A percentile compares a stretch with the other conserved stretches of the same genome.
phyloP scores from a whole-genome alignment of 2,797 vertebrate species.

The Aselliscus stoliczkanus region DNA sequence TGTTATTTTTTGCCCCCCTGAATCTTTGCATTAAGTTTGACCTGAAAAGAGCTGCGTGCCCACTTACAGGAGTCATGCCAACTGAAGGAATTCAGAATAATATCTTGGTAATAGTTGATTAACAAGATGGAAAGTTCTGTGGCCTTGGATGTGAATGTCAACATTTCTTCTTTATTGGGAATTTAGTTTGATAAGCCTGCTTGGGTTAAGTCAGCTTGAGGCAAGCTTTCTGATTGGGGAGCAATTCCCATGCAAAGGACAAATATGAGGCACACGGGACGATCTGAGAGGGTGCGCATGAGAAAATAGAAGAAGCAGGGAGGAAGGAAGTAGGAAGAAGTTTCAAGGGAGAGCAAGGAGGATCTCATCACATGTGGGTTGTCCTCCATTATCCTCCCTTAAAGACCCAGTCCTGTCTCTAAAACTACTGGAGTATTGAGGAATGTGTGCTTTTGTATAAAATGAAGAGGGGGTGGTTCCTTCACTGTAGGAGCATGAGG shows the following conservation, averaged over 20 bases:
- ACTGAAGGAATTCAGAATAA: background rate
- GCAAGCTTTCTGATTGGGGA: background rate
- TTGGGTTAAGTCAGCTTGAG: background rate
- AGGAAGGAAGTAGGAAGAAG: background rate
- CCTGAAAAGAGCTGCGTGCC: background rate
- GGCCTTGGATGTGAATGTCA: background rate
- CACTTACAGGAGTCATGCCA: background rate
- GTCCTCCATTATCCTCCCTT: background rate
- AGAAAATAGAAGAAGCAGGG: background rate
- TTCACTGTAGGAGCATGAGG: background rate
- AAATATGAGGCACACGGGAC: background rate
- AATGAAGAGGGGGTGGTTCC: background rate
- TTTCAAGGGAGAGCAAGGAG: accelerated
- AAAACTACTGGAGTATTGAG: background rate
- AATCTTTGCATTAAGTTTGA: background rate
- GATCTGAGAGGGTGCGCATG: accelerated
- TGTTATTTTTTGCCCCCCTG: background rate
- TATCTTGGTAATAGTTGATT: background rate
- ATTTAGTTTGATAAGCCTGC: background rate
- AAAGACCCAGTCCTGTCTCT: background rate
- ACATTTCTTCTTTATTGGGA: background rate
- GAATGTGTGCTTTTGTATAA: background rate
- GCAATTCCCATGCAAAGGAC: background rate
- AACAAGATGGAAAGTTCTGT: background rate
- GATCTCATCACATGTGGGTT: too few relatives aligned